phyloP scores from a whole-genome alignment of 2,888 invertebrate genomes.

The Mythimna vitellina region DNA sequence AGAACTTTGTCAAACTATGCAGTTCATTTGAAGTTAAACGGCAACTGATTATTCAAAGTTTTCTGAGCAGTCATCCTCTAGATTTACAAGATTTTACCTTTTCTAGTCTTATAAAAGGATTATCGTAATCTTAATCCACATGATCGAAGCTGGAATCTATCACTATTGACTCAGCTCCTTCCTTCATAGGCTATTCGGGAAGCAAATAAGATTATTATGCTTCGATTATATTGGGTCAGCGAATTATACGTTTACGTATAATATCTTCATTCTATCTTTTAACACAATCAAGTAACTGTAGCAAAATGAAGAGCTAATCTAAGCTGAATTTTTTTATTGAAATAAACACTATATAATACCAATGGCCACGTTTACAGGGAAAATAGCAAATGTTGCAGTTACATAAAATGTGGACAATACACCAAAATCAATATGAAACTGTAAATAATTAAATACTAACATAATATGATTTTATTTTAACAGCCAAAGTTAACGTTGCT shows the following conservation, averaged over 20 bases:
- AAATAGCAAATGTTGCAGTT: background rate
- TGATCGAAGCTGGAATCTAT: too few relatives aligned
- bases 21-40: conserved; percentile 17
- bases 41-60: background rate
- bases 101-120: background rate
- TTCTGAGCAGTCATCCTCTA: too few relatives aligned
- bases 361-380: background rate
- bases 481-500: background rate
- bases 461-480: background rate
- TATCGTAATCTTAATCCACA: background rate
- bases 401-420: background rate
- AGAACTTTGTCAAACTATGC: conserved; percentile 44
- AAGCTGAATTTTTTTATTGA: background rate
- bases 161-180: too few relatives aligned
- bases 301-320: background rate
- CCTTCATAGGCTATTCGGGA: background rate
- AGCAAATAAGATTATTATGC: background rate
- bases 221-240: too few relatives aligned
- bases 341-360: background rate
- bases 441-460: background rate
- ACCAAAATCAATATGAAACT: too few relatives aligned
- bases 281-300: background rate
- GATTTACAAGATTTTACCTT: background rate
- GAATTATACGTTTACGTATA: too few relatives aligned
- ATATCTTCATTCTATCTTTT: background rate